phyloP scores from a whole-genome alignment of 2,888 invertebrate species.

The Megastigmus dorsalis region DNA sequence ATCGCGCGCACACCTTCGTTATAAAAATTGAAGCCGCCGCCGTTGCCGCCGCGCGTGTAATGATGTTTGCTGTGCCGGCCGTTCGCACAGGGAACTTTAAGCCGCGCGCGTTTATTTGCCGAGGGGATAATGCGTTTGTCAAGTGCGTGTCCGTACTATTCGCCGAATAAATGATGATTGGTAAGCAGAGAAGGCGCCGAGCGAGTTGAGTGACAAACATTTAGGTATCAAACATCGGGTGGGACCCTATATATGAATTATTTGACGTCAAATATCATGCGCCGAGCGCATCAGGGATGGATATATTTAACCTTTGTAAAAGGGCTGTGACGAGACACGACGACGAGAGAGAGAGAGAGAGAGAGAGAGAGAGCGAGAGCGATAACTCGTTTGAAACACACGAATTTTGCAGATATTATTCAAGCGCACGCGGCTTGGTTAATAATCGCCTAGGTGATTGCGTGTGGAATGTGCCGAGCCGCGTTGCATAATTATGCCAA shows the following conservation, averaged over 20 bases:
- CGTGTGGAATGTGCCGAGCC: neutral
- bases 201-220: neutral
- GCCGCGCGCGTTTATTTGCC: conserved; percentile 7
- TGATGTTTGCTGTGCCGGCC: too few relatives aligned
- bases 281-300: too few relatives aligned
- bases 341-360: too few relatives aligned
- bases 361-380: too few relatives aligned
- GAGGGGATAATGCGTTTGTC: conserved; percentile 24
- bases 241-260: neutral
- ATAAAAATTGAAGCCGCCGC: too few relatives aligned
- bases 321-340: too few relatives aligned
- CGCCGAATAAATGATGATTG: conserved; percentile 34
- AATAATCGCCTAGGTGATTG: conserved; percentile 41
- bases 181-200: neutral
- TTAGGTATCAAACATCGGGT: conserved; percentile 16
- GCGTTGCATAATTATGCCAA: conserved; percentile 9
- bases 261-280: conserved; percentile 36
- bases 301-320: too few relatives aligned
- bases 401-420: too few relatives aligned
- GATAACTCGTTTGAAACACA: too few relatives aligned
- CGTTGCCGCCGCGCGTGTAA: too few relatives aligned
- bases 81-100: neutral
- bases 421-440: too few relatives aligned
- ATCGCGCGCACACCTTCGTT: too few relatives aligned
- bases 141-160: conserved; percentile 1